Conservation (phyloP, 2,113 vertebrate genomes). For the cattle (Bos taurus) region ARS-UCD2.0 NC_037332.1:75960501-75961000, state of each 20-base stretch:
- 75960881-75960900: neutral
- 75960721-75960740: neutral
- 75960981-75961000: neutral
- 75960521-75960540: neutral
- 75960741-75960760: neutral
- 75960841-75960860: neutral
- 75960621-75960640: neutral
- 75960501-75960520: neutral
- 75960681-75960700: neutral
- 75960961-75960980: neutral
- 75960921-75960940: neutral
- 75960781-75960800: neutral
- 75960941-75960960: neutral
- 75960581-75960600: neutral
- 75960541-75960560: neutral
- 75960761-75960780: accelerated
- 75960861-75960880: neutral
- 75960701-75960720: neutral
- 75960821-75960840: neutral
- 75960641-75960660: neutral
- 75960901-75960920: neutral
- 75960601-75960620: neutral
- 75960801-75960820: neutral
- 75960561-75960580: neutral
- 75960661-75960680: neutral